phyloP scores from a whole-genome alignment of 2,888 invertebrate species.

The Geotrupes spiniger region DNA sequence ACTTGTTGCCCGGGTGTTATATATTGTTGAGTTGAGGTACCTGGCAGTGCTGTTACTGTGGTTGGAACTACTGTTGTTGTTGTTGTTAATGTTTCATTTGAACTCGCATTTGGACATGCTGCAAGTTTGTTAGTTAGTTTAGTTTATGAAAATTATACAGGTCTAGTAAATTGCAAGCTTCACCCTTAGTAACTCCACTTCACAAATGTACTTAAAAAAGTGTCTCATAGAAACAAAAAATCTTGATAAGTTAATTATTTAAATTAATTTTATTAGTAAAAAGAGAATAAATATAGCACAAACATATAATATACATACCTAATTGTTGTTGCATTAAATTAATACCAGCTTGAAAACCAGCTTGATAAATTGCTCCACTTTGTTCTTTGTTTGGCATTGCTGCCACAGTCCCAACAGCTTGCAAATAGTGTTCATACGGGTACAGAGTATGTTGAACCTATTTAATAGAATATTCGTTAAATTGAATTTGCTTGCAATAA shows the following conservation, averaged over 20 bases:
- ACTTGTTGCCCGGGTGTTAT: slow-evolving; percentile 34
- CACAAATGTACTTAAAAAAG: no score
- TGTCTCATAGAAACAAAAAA: no score
- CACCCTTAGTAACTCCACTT: no score
- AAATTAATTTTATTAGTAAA: neutral
- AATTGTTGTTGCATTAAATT: slow-evolving; percentile 47
- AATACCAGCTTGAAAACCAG: slow-evolving; percentile 50
- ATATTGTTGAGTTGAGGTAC: slow-evolving; percentile 33
- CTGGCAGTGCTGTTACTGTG: slow-evolving; percentile 35
- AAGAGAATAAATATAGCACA: neutral
- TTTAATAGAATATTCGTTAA: neutral
- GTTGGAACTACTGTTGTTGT: slow-evolving; percentile 39
- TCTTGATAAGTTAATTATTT: no score
- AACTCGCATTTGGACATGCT: slow-evolving; percentile 40
- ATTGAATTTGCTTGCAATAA: no score
- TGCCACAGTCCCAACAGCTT: slow-evolving; percentile 41
- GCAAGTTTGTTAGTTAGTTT: slow-evolving; percentile 31
- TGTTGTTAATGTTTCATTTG: slow-evolving; percentile 39
- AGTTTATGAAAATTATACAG: slow-evolving; percentile 16
- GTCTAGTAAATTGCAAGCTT: no score
- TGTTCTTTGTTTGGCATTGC: slow-evolving; percentile 41
- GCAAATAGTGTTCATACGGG: slow-evolving; percentile 51
- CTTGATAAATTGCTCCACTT: slow-evolving; percentile 43
- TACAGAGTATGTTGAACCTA: slow-evolving; percentile 44
- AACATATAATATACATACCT: slow-evolving; percentile 22